Percentiles rank a stretch among this genome's conserved stretches.
Conservation (phyloP, 2,888 invertebrate genomes). For the Drosophila melanosoma region DNA sequence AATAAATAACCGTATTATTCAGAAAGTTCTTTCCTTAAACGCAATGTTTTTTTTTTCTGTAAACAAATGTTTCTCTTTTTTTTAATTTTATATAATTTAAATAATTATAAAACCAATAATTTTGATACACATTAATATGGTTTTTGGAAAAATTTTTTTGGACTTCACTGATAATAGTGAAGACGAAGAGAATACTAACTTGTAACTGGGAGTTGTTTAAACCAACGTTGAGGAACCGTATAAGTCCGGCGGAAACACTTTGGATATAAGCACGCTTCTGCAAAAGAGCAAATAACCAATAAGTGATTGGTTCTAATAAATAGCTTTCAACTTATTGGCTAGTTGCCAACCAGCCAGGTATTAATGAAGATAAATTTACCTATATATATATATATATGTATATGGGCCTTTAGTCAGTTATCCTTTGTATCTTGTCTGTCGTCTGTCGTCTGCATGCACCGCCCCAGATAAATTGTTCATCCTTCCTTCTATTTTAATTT, state of each 20-base stretch:
- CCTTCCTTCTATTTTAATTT: background rate
- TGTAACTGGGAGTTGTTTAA: background rate
- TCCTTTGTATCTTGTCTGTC: background rate
- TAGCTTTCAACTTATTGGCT: conserved; percentile 19
- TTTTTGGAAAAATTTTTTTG: background rate
- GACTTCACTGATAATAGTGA: background rate
- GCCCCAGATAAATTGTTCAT: conserved; percentile 33
- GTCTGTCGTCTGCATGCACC: conserved; percentile 5
- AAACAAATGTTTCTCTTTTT: background rate
- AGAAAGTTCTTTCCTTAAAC: background rate
- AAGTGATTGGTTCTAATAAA: conserved; percentile 1
- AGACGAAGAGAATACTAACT: no score
- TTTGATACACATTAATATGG: background rate
- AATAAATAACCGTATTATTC: background rate
- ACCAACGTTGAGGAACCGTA: background rate
- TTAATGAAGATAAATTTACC: conserved; percentile 19
- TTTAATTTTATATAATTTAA: background rate
- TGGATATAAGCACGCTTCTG: background rate
- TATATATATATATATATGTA: conserved; percentile 7
- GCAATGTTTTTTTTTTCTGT: background rate
- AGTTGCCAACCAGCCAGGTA: conserved; percentile 5
- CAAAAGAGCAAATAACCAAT: background rate
- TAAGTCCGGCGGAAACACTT: background rate
- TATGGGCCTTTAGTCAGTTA: conserved; percentile 7
- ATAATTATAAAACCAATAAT: background rate